A percentile compares a stretch with the other conserved stretches of the same genome.
Evolutionary conservation across 2,113 vertebrate species (phyloP).

Genomic region (Pampusana beccarii): DNA sequence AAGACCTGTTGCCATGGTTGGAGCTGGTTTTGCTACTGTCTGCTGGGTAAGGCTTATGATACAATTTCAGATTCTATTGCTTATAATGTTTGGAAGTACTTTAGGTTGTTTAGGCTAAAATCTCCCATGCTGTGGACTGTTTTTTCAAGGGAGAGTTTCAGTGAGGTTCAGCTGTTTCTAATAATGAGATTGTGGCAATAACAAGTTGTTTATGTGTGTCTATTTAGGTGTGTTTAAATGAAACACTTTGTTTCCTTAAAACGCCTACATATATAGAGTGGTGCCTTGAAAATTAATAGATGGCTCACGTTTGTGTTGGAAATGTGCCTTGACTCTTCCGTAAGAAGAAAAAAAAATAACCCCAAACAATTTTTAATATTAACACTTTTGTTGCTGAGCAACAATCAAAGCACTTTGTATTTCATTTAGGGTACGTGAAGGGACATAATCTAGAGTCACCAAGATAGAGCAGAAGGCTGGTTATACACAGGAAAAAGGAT

Average conservation of each 20-base stretch:
- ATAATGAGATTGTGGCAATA: background rate
- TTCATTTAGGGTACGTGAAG: background rate
- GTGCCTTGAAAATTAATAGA: constrained; percentile 3
- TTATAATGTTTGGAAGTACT: background rate
- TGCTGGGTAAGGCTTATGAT: background rate
- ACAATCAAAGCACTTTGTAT: background rate
- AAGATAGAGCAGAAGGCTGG: background rate
- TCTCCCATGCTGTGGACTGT: background rate
- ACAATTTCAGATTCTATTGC: background rate
- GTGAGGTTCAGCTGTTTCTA: background rate
- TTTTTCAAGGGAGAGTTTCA: background rate
- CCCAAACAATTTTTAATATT: background rate
- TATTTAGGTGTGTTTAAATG: background rate
- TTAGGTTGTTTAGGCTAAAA: background rate
- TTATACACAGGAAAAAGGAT: background rate
- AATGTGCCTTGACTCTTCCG: background rate
- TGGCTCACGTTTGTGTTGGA: background rate
- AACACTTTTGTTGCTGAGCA: background rate
- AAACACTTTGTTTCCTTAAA: background rate
- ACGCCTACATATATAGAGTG: background rate
- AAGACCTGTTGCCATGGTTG: background rate
- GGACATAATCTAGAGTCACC: background rate
- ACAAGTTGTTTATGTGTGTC: background rate
- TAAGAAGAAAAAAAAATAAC: background rate
- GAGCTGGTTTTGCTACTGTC: background rate